Percentiles rank a stretch among this genome's conserved stretches.
These are phyloP conservation scores for Salvelinus alpinus DNA, from an alignment of 2,113 vertebrate species.

Conservation along the genomic window DNA sequence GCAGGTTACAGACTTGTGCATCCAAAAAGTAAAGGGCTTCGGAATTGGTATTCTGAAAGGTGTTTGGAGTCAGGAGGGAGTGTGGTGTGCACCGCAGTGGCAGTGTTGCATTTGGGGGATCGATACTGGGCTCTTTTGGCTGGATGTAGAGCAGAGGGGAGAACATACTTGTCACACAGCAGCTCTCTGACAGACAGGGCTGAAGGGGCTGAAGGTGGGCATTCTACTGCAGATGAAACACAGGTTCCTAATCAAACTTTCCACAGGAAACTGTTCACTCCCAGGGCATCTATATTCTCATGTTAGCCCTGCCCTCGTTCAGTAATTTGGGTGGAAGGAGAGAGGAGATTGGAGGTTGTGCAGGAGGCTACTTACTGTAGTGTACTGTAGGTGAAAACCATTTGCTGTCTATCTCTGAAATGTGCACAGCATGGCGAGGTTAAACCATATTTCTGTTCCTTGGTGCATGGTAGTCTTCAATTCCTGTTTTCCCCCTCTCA, in stretches of 20 bases:
- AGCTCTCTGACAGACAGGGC: slow-evolving; percentile 4
- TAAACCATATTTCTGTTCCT: background rate
- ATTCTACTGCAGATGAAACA: slow-evolving; percentile 37
- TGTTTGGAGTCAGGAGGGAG: slow-evolving; percentile 26
- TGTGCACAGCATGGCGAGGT: background rate
- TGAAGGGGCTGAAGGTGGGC: slow-evolving; percentile 27
- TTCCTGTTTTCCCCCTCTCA: background rate
- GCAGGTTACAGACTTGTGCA: slow-evolving; percentile 53
- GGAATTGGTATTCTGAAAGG: slow-evolving; percentile 61
- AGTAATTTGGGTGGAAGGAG: slow-evolving; percentile 48
- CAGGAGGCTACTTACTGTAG: background rate
- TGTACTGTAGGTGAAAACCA: slow-evolving; percentile 35
- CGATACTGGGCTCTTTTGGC: slow-evolving; percentile 53
- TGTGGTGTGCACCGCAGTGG: background rate
- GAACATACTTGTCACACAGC: slow-evolving; percentile 32
- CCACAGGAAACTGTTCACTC: slow-evolving; percentile 26
- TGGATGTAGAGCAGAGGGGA: background rate
- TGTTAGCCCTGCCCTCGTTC: background rate
- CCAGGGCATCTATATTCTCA: slow-evolving; percentile 29
- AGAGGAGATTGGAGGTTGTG: slow-evolving; percentile 12
- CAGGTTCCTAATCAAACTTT: slow-evolving; percentile 31
- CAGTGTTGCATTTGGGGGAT: slow-evolving; percentile 50
- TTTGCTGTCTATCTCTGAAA: slow-evolving; percentile 20
- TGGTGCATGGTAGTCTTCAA: background rate
- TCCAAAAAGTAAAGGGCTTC: slow-evolving; percentile 57